Evolutionary conservation across 2,888 invertebrate genomes (phyloP).

Genomic region (Malachius bipustulatus): DNA sequence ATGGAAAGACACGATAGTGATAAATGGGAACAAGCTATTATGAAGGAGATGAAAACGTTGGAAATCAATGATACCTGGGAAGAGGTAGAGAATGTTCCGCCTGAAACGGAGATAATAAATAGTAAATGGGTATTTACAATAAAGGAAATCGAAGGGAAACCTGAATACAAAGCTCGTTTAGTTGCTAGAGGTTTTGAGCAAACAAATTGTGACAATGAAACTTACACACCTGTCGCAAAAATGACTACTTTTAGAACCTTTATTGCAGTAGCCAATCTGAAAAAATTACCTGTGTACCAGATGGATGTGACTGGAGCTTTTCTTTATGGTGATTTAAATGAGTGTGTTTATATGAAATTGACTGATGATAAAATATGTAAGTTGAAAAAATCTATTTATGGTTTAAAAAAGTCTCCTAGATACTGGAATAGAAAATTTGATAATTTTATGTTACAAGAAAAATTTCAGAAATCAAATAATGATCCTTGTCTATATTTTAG

Average conservation of each 20-base stretch:
- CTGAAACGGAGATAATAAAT: neutral
- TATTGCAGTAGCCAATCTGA: too few species aligned
- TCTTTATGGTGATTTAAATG: too few species aligned
- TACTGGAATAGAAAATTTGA: conserved; percentile 3
- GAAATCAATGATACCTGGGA: conserved; percentile 1
- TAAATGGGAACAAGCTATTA: conserved; percentile 3
- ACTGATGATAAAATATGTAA: conserved; percentile 4
- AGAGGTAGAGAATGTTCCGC: conserved; percentile 1
- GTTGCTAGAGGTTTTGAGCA: conserved; percentile 1
- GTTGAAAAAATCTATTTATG: neutral
- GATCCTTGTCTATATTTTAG: too few species aligned
- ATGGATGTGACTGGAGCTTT: too few species aligned
- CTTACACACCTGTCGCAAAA: conserved; percentile 1
- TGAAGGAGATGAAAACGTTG: conserved; percentile 4
- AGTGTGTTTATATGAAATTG: too few species aligned
- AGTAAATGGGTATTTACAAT: conserved; percentile 2
- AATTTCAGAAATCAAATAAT: too few species aligned
- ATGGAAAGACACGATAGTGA: neutral
- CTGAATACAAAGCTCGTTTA: conserved; percentile 1
- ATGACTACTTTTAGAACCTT: neutral
- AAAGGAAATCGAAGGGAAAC: neutral
- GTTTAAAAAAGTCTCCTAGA: conserved; percentile 3
- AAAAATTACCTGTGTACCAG: too few species aligned
- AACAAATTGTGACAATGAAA: neutral
- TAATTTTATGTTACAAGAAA: conserved; percentile 2